Evolutionary conservation across 2,797 vertebrate species (phyloP), one percentile per base, ranked within the genome.

Genomic region (Danio tinwini): DNA sequence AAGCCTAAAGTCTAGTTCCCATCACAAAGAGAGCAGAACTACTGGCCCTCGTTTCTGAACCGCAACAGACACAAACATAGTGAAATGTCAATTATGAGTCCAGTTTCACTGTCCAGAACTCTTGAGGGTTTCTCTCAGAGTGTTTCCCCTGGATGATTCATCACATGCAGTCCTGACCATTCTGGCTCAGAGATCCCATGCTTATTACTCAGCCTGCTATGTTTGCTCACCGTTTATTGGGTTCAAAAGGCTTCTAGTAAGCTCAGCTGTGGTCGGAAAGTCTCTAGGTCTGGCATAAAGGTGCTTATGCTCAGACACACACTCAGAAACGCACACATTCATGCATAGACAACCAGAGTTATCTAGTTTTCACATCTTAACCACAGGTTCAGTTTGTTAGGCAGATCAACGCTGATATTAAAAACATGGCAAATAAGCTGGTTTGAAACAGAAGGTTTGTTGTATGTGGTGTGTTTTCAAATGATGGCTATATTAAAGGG

Each of bases 191-290:
- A 80, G 4, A 80, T 21, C 50, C 39, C 29, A 56, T 65, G 42
- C 40, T 29, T 37, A 37, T 55, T 45, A 55, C 50, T 67, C 52
- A 73, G 11, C 17, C 7, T 37, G 5, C 17, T 71, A 62, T 62
- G n/a, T 64, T 40, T 80, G 42, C 50, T 80, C 68, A 47, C 7
- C 17, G 16, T 40, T 19, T 53, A 55, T 10, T 78, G 49, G 5
- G 42, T 55, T 17, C n/a, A 45, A 19, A 67, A 55, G 4, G 6
- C 5, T 73, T 78, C 55, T 69, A n/a, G 49, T 70, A 50, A 70
- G 10, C 49, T 62, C 12, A 71, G 65, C 65, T 86, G 85, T 82
- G 85, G 85, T 86, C 37, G 77, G 82, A 87, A 83, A 82, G n/a
- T 80, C 56, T 71, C 4, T 53, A 65, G 37, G 63, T 73, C 70